Conservation (phyloP, 2,888 invertebrate species). For the Caenorhabditis panamensis region DNA sequence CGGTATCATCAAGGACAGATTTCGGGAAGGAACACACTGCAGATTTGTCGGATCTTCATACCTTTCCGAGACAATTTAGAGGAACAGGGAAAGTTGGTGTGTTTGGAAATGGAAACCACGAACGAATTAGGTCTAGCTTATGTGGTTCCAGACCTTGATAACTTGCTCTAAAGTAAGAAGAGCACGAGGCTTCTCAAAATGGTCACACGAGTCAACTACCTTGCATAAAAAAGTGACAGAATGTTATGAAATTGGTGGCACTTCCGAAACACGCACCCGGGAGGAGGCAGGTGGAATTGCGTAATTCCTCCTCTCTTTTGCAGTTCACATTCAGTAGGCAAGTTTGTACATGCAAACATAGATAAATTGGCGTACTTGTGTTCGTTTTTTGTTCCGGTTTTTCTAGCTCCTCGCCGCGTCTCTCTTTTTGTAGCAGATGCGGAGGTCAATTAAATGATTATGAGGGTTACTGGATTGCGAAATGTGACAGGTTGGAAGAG, state of each 20-base stretch:
- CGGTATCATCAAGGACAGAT: constrained; percentile 53
- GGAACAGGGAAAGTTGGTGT: not conserved
- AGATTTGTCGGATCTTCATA: constrained; percentile 29
- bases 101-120: not conserved
- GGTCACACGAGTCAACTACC: too few species aligned
- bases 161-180: too few species aligned
- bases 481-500: not conserved
- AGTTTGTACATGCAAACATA: constrained; percentile 24
- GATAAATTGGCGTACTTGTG: constrained; percentile 31
- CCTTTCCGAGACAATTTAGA: not conserved
- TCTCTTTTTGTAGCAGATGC: not conserved
- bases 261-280: constrained; percentile 4
- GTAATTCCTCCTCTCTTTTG: constrained; percentile 29
- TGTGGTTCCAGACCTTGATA: too few species aligned
- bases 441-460: constrained; percentile 42
- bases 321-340: constrained; percentile 1
- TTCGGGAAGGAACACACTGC: constrained; percentile 44
- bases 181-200: too few species aligned
- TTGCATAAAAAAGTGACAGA: not conserved
- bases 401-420: not conserved
- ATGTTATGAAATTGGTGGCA: constrained; percentile 20
- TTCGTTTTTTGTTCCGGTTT: constrained; percentile 33
- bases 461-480: not conserved
- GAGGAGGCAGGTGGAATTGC: constrained; percentile 21
- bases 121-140: too few species aligned